phyloP scores from a whole-genome alignment of 2,797 vertebrate species.

The Lepilemur ruficaudatus region DNA sequence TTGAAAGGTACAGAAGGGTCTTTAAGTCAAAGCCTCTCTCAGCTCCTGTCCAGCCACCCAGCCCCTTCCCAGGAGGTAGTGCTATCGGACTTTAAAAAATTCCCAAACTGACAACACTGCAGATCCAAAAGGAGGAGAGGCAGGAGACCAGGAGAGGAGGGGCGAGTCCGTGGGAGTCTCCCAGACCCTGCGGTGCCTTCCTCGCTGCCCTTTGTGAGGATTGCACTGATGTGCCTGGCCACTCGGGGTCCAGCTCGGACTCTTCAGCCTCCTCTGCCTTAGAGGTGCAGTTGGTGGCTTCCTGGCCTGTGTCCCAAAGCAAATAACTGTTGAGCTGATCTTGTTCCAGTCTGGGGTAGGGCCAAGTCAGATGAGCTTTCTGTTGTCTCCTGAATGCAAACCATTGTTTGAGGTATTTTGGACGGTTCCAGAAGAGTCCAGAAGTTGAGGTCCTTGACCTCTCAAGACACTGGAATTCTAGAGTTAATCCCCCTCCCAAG shows the following conservation, averaged over 20 bases:
- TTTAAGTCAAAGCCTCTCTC: neutral
- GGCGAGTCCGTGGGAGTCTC: neutral
- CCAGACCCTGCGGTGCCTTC: neutral
- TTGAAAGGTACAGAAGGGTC: neutral
- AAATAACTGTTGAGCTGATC: neutral
- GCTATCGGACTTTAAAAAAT: neutral
- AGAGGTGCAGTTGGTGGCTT: neutral
- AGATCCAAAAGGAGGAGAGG: neutral
- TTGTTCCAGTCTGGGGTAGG: neutral
- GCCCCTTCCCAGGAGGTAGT: neutral
- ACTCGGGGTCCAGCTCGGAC: neutral
- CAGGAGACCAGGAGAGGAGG: neutral
- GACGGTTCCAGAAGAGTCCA: neutral
- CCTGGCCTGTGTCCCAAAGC: neutral
- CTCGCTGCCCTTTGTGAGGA: neutral
- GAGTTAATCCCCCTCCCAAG: neutral
- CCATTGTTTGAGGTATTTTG: slow-evolving; percentile 19
- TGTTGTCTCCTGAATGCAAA: neutral
- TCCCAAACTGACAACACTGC: neutral
- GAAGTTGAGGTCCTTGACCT: neutral
- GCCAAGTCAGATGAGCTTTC: neutral
- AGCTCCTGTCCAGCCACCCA: neutral
- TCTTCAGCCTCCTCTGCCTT: neutral
- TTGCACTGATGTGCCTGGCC: neutral
- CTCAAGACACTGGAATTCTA: neutral